Evolutionary conservation across 1,140 invertebrate species (phyloP).

Genomic region (Centruroides sculpturatus): DNA sequence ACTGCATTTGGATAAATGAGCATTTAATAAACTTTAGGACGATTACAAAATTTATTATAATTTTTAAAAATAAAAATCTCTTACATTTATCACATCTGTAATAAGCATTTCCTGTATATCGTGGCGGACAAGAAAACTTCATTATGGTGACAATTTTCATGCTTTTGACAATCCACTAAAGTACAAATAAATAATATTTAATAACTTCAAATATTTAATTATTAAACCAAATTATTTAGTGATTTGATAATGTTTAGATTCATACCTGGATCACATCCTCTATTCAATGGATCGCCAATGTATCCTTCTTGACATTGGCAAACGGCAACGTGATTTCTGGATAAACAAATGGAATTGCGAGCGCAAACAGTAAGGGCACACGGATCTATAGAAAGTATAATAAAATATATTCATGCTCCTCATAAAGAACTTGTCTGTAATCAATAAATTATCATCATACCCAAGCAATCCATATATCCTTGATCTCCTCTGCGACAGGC

Average conservation of each 20-base stretch:
- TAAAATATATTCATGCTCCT: too few species aligned
- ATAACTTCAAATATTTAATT: neutral
- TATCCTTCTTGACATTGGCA: constrained; percentile 63
- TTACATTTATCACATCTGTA: constrained; percentile 16
- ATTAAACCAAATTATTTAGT: neutral
- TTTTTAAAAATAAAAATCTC: neutral
- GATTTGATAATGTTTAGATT: constrained; percentile 49
- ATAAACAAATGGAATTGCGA: constrained; percentile 57
- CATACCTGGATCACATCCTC: constrained; percentile 30
- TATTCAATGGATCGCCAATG: constrained; percentile 52
- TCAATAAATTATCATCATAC: neutral
- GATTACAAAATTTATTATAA: neutral
- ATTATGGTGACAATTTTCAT: constrained; percentile 16
- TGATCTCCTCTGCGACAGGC: constrained; percentile 66
- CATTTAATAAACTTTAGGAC: neutral
- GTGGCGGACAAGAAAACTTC: constrained; percentile 24
- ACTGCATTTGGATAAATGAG: constrained; percentile 30
- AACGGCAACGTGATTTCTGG: constrained; percentile 48
- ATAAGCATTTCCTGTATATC: constrained; percentile 23
- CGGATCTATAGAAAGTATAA: neutral
- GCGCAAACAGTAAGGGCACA: constrained; percentile 48
- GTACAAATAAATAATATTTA: neutral
- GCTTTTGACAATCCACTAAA: constrained; percentile 17
- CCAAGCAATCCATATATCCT: constrained; percentile 42
- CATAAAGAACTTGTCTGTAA: neutral